Evolutionary conservation across 1,140 invertebrate species (phyloP).

Genomic region (Pogonomyrmex californicus): DNA sequence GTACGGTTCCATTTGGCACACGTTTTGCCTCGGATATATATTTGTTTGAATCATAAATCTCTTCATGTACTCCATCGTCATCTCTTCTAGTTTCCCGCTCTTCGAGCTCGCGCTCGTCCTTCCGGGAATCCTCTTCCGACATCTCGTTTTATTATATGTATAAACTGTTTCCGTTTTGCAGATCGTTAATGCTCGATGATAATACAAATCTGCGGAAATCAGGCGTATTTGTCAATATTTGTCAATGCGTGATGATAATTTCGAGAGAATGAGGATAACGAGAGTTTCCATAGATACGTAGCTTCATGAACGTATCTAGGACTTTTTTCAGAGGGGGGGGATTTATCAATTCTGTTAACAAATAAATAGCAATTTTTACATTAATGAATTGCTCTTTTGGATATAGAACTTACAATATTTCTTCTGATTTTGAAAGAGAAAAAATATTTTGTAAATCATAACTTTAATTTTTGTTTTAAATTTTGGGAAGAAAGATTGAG

Average conservation of each 20-base stretch:
- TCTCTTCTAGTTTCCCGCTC: not conserved
- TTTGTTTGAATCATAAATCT: not conserved
- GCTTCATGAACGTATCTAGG: not conserved
- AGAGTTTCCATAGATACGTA: constrained; percentile 22
- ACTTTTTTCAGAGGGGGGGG: no score
- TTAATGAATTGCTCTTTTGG: no score
- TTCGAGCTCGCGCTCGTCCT: not conserved
- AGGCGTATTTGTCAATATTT: not conserved
- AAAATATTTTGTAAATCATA: no score
- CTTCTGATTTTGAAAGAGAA: no score
- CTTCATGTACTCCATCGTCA: not conserved
- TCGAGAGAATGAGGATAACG: not conserved
- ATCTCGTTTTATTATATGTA: not conserved
- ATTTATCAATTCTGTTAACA: no score
- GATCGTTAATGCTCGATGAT: not conserved
- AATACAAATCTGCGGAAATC: not conserved
- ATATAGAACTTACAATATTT: no score
- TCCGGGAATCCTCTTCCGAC: not conserved
- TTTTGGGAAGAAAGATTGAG: no score
- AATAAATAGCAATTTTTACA: no score
- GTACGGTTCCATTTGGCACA: constrained; percentile 74
- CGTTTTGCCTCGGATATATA: constrained; percentile 21
- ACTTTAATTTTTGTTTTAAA: no score
- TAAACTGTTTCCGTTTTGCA: not conserved
- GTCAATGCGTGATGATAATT: not conserved